Conservation (phyloP, 2,888 invertebrate species). For the Tupiocoris notatus region DNA sequence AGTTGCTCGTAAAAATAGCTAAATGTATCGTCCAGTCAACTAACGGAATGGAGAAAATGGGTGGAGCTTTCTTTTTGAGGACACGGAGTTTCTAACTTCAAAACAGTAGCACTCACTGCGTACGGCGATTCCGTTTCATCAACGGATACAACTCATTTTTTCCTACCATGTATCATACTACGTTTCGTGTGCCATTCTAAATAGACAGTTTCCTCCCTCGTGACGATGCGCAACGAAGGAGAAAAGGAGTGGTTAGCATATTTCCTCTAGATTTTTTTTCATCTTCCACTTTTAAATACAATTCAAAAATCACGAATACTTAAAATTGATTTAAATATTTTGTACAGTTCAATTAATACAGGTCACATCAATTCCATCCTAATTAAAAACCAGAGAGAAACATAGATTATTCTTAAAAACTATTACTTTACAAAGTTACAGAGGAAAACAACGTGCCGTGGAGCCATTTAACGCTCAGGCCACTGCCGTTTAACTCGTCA, state of each 20-base stretch:
- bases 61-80: neutral
- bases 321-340: constrained; percentile 47
- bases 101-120: no score
- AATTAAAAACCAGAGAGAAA: constrained; percentile 46
- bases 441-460: constrained; percentile 36
- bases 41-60: neutral
- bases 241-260: neutral
- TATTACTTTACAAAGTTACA: constrained; percentile 47
- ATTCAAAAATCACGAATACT: constrained; percentile 38
- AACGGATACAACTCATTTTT: no score
- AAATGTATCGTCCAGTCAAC: neutral
- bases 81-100: no score
- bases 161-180: neutral
- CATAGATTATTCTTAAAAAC: constrained; percentile 43
- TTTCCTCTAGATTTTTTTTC: neutral
- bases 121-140: no score
- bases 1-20: constrained; percentile 16
- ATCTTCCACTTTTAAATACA: constrained; percentile 33
- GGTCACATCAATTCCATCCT: constrained; percentile 47
- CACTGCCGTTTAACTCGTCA: constrained; percentile 37
- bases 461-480: constrained; percentile 30
- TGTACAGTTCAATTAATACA: constrained; percentile 48
- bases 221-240: neutral
- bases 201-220: neutral
- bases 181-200: constrained; percentile 3